Conservation (phyloP, 2,797 vertebrate species). For the Pangasius djambal region DNA sequence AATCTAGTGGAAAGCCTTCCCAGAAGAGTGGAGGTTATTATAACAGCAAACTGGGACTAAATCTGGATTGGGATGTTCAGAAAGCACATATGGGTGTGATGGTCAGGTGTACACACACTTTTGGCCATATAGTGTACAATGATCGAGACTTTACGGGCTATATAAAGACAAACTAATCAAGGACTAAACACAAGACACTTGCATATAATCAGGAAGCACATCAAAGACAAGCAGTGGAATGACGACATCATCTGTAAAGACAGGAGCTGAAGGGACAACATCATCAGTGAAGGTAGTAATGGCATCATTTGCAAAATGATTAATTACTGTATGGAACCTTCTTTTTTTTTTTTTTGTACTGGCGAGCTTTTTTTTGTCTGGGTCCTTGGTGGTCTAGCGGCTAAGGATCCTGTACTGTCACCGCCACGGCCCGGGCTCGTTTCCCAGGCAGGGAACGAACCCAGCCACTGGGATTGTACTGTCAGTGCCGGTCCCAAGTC, state of each 20-base stretch:
- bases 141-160: neutral
- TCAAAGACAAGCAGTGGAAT: too few species aligned
- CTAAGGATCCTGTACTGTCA: too few species aligned
- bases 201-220: too few species aligned
- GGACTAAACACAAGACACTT: too few species aligned
- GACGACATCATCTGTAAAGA: neutral
- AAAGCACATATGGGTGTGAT: neutral
- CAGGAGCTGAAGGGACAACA: neutral
- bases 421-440: too few species aligned
- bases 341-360: neutral
- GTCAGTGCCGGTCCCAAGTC: too few species aligned
- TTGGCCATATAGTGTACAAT: neutral
- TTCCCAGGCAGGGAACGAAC: too few species aligned
- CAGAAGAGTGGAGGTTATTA: neutral
- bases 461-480: too few species aligned
- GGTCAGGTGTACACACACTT: too few species aligned
- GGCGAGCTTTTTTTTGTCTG: too few species aligned
- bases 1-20: neutral
- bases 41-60: neutral
- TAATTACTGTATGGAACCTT: neutral
- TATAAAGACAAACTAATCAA: too few species aligned
- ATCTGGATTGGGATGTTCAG: neutral
- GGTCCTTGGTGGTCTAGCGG: too few species aligned
- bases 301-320: neutral
- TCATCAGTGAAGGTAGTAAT: neutral